Evolutionary conservation across 2,888 invertebrate species (phyloP).

Genomic region (Sceliomorpha sp.): DNA sequence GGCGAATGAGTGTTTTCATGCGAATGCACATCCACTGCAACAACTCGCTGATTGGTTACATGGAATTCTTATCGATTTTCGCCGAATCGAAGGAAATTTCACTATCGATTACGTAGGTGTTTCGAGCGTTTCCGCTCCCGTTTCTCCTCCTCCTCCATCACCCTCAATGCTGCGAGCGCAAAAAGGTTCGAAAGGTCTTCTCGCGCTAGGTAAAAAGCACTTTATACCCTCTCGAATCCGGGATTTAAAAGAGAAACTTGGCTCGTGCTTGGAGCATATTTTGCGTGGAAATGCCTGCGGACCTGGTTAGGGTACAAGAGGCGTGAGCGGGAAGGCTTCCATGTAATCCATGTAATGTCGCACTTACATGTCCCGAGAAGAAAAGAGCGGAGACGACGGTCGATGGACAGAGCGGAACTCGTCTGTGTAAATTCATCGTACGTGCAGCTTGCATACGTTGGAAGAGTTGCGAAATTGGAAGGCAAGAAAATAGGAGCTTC

Average conservation of each 20-base stretch:
- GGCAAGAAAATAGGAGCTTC: slow-evolving; percentile 1
- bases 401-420: slow-evolving; percentile 1
- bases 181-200: slow-evolving; percentile 5
- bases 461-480: neutral
- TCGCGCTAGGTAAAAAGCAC: slow-evolving; percentile 23
- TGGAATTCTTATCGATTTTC: too few species aligned
- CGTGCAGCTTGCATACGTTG: too few species aligned
- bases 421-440: neutral
- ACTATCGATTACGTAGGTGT: neutral
- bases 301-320: slow-evolving; percentile 14
- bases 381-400: neutral
- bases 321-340: slow-evolving; percentile 20
- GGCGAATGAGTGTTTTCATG: too few species aligned
- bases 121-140: slow-evolving; percentile 4
- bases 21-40: too few species aligned
- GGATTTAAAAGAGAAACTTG: slow-evolving; percentile 36
- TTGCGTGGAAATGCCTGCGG: slow-evolving; percentile 26
- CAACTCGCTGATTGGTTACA: too few species aligned
- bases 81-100: too few species aligned
- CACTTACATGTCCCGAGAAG: slow-evolving; percentile 13
- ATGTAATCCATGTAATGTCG: slow-evolving; percentile 35
- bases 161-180: too few species aligned
- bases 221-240: slow-evolving; percentile 26
- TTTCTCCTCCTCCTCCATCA: too few species aligned
- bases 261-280: slow-evolving; percentile 19